Conservation (phyloP, 2,797 vertebrate species). For the Notamacropus eugenii region DNA sequence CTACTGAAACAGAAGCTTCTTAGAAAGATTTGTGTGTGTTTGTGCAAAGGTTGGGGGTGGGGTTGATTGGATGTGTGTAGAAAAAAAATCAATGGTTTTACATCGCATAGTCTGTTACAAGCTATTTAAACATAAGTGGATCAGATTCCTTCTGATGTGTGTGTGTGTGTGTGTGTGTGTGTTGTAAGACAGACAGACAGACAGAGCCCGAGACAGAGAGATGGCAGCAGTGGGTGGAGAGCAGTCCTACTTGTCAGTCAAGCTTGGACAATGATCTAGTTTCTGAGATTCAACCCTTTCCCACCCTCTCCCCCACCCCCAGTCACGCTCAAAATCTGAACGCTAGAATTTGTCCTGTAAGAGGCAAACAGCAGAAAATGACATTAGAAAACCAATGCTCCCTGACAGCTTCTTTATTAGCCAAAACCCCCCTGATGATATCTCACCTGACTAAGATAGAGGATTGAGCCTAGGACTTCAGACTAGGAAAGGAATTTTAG, state of each 20-base stretch:
- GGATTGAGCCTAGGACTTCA: neutral
- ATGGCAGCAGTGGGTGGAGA: neutral
- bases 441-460: neutral
- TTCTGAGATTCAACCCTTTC: slow-evolving; percentile 21
- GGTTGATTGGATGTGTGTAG: neutral
- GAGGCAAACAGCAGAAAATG: slow-evolving; percentile 55
- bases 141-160: neutral
- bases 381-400: neutral
- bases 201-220: neutral
- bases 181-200: neutral
- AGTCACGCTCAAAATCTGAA: slow-evolving; percentile 43
- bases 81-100: slow-evolving; percentile 14
- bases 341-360: slow-evolving; percentile 28
- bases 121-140: neutral
- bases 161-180: neutral
- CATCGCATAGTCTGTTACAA: neutral
- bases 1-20: slow-evolving; percentile 51
- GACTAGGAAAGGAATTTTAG: neutral
- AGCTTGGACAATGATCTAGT: slow-evolving; percentile 5
- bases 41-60: neutral
- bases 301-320: neutral
- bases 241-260: slow-evolving; percentile 19
- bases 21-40: neutral
- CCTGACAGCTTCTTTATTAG: neutral
- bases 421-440: neutral